Evolutionary conservation across 2,113 vertebrate species (phyloP), one percentile per base, ranked within the genome.

Genomic region (Heloderma charlesbogerti): DNA sequence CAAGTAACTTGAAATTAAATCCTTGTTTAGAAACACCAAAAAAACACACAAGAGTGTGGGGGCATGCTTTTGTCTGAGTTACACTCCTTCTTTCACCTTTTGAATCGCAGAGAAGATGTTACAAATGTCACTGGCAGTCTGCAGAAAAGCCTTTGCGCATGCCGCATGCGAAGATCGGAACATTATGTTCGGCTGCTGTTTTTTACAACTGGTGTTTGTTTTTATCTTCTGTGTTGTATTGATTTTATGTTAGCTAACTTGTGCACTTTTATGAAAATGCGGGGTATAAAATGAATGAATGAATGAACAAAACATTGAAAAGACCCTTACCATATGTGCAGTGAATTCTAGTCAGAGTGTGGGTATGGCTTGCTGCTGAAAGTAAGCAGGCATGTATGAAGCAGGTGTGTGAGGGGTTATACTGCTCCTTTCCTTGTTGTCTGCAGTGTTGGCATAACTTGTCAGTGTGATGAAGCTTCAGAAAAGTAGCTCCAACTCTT

Each of bases 1-100:
- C 77, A 88, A 71, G 16, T 34, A 63, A 90, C n/a, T 87, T 82
- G 78, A 87, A 63, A 45, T 87, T 69, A 90, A 54, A 77, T 22
- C 83, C 71, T 78, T 84, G 34, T 72, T 83, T 83, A 20, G 86
- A 86, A 81, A 80, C 79, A 88, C 6, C 67, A 69, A 67, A 60
- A 74, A 27, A 25, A 69, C 29, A 10, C 8, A 13, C n/a, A 43
- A 75, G 18, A 22, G 9, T 13, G 10, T 84, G 29, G 86, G 48
- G 82, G 69, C 27, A 20, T 8, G 71, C 29, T 22, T 77, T 81
- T 67, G 9, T 25, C 79, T 78, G 15, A 18, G 54, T 77, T 85
- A 63, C 34, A 78, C 37, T 7, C 16, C 60, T 60, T 81, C 83
- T 87, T 89, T 51, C 82, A 82, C 6, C 4, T 25, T 69, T 88